Evolutionary conservation across 1,140 invertebrate genomes (phyloP).

Genomic region (Maconellicoccus hirsutus): DNA sequence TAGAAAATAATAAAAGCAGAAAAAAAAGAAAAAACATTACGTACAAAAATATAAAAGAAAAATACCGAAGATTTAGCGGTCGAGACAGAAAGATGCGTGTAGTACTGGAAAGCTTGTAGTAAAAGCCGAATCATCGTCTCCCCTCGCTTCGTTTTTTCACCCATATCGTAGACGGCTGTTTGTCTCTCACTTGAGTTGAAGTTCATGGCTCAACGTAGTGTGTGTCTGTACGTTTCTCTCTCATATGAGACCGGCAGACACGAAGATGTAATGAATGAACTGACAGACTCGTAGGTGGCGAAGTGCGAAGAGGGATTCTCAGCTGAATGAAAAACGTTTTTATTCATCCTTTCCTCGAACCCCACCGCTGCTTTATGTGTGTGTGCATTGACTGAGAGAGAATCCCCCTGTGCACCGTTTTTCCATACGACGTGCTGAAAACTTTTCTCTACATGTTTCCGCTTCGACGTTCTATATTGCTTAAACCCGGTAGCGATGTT

Average conservation of each 20-base stretch:
- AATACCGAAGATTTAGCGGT: not conserved
- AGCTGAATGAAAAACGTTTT: constrained; percentile 18
- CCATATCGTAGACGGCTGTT: constrained; percentile 9
- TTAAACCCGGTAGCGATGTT: constrained; percentile 1
- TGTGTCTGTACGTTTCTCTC: constrained; percentile 5
- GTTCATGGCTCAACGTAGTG: constrained; percentile 11
- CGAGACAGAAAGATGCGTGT: constrained; percentile 13
- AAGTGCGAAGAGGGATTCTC: constrained; percentile 11
- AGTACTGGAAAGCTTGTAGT: not conserved
- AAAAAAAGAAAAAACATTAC: not conserved
- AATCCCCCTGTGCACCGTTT: not conserved
- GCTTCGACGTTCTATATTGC: not conserved
- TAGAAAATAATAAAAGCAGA: not conserved
- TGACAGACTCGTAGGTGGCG: not conserved
- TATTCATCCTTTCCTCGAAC: not conserved
- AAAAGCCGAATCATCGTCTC: constrained; percentile 13
- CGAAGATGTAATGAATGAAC: constrained; percentile 22
- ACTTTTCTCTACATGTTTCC: constrained; percentile 12
- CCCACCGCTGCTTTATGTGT: not conserved
- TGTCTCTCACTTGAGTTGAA: constrained; percentile 18
- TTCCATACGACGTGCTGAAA: constrained; percentile 13
- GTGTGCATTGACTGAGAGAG: not conserved
- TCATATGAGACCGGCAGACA: constrained; percentile 19
- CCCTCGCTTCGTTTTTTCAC: constrained; percentile 11
- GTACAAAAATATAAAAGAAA: not conserved